Conservation (phyloP, 2,797 vertebrate species). For the Schizothorax lantsangensis region DNA sequence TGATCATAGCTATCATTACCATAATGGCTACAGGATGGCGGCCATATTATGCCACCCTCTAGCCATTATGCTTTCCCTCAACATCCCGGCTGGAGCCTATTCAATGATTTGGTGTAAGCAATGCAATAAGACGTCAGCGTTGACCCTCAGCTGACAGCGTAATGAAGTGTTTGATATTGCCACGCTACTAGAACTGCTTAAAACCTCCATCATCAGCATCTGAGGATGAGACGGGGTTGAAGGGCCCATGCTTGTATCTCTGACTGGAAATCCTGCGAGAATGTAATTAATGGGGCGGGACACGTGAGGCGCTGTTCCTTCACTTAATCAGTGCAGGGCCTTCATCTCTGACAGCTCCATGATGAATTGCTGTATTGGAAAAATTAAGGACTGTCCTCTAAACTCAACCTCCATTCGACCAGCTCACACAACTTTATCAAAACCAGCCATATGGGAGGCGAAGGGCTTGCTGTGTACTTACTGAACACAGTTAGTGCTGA, state of each 20-base stretch:
- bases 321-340: constrained; percentile 37
- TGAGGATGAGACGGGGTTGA: constrained; percentile 17
- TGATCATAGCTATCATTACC: constrained; percentile 22
- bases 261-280: constrained; percentile 46
- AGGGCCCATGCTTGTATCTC: constrained; percentile 39
- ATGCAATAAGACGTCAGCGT: constrained; percentile 15
- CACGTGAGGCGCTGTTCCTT: constrained; percentile 40
- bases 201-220: constrained; percentile 40
- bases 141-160: constrained; percentile 28
- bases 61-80: constrained; percentile 18
- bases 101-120: constrained; percentile 17
- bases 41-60: constrained; percentile 30
- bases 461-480: constrained; percentile 22
- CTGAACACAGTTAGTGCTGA: constrained; percentile 36
- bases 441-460: constrained; percentile 38
- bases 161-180: constrained; percentile 29
- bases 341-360: constrained; percentile 51
- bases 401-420: constrained; percentile 37
- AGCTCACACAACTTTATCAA: constrained; percentile 49
- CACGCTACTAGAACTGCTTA: neutral
- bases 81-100: neutral
- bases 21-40: constrained; percentile 17
- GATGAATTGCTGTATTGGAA: constrained; percentile 49
- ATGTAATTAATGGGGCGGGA: constrained; percentile 58
- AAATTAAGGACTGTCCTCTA: constrained; percentile 45